These are phyloP conservation scores for Lucilia cuprina DNA, from an alignment of 1,140 invertebrate species.

Conservation along the genomic window DNA sequence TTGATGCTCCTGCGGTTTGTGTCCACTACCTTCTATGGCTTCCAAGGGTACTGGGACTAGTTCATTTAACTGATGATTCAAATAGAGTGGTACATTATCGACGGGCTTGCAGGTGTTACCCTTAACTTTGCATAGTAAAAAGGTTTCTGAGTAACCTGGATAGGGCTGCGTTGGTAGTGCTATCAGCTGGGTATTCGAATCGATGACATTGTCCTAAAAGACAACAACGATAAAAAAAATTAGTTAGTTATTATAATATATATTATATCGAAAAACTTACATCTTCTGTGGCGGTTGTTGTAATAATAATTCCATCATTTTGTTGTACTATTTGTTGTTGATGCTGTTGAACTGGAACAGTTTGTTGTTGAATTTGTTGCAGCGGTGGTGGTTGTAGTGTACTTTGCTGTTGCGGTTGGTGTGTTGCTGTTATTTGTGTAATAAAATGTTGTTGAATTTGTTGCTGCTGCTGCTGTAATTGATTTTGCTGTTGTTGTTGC, in stretches of 20 bases:
- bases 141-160: slow-evolving; percentile 66
- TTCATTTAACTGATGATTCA: slow-evolving; percentile 66
- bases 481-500: slow-evolving; percentile 20
- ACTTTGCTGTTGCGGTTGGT: slow-evolving; percentile 19
- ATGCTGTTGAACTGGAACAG: neutral
- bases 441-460: slow-evolving; percentile 21
- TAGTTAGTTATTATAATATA: too few species aligned
- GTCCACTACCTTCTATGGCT: slow-evolving; percentile 58
- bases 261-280: too few species aligned
- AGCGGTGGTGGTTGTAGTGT: neutral
- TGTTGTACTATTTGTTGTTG: neutral
- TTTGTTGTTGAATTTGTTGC: slow-evolving; percentile 10
- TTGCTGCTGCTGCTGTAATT: slow-evolving; percentile 15
- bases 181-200: slow-evolving; percentile 34
- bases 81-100: slow-evolving; percentile 72
- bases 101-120: slow-evolving; percentile 74
- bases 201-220: slow-evolving; percentile 18
- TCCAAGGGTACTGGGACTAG: slow-evolving; percentile 64
- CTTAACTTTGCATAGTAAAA: slow-evolving; percentile 72
- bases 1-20: slow-evolving; percentile 32
- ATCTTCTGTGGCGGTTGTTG: slow-evolving; percentile 26
- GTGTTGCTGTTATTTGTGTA: neutral
- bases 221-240: too few species aligned
- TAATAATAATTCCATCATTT: slow-evolving; percentile 21
- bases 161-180: slow-evolving; percentile 55